phyloP scores from a whole-genome alignment of 2,888 invertebrate genomes.

The Trimorus sp. region DNA sequence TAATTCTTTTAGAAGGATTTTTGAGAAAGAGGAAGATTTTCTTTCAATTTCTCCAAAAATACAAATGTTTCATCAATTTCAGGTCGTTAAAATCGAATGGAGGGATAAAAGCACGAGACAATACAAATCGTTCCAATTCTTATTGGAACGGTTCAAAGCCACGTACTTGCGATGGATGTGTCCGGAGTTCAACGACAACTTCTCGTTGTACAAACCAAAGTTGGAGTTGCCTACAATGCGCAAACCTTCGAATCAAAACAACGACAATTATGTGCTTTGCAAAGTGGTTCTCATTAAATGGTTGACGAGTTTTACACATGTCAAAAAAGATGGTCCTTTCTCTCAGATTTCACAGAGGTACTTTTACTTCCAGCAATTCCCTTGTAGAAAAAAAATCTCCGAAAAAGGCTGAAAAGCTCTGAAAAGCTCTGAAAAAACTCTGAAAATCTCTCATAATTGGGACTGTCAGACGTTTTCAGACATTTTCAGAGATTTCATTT shows the following conservation, averaged over 20 bases:
- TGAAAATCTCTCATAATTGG: no score
- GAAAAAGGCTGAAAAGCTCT: no score
- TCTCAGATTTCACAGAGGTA: slow-evolving; percentile 76
- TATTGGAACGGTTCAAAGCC: slow-evolving; percentile 94
- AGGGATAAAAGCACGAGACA: slow-evolving; percentile 90
- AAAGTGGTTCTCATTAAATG: slow-evolving; percentile 94
- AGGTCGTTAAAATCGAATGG: slow-evolving; percentile 89
- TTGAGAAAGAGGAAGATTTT: no score
- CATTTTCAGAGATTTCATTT: background rate
- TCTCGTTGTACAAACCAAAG: slow-evolving; percentile 91
- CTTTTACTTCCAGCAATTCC: no score
- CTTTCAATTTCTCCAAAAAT: no score
- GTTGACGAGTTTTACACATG: slow-evolving; percentile 90
- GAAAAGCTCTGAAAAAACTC: no score
- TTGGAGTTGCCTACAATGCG: slow-evolving; percentile 90
- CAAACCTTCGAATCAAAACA: slow-evolving; percentile 84
- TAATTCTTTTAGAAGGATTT: no score
- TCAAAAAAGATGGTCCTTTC: slow-evolving; percentile 84
- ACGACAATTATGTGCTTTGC: slow-evolving; percentile 85
- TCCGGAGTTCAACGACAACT: slow-evolving; percentile 90
- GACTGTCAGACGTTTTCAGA: no score
- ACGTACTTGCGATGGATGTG: slow-evolving; percentile 95
- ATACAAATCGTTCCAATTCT: slow-evolving; percentile 93
- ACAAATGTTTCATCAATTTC: background rate
- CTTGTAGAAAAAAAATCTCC: no score